These are phyloP conservation scores for Drosophila sordidapex DNA, from an alignment of 2,888 invertebrate genomes.

Conservation along the genomic window DNA sequence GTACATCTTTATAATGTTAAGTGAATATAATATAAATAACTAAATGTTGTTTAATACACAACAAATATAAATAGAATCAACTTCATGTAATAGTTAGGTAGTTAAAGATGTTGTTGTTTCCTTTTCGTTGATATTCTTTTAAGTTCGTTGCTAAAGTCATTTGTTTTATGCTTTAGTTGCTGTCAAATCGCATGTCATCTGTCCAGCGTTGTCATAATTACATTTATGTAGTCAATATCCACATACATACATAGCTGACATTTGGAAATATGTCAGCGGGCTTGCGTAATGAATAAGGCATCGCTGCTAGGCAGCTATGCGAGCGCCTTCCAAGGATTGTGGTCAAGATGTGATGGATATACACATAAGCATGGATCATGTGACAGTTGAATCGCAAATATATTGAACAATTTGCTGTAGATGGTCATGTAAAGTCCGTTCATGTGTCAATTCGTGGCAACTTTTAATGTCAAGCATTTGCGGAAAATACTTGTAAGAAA, in stretches of 20 bases:
- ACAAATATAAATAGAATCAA: not conserved
- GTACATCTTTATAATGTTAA: not conserved
- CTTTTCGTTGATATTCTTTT: not conserved
- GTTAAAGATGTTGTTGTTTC: not conserved
- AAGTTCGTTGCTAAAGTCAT: conserved; percentile 52
- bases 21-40: not conserved
- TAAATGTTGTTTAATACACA: not conserved
- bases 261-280: conserved; percentile 68
- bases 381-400: conserved; percentile 72
- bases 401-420: conserved; percentile 72
- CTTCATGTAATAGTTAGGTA: not conserved
- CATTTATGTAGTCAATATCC: conserved; percentile 68
- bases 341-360: conserved; percentile 65
- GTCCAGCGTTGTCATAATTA: conserved; percentile 72
- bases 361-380: conserved; percentile 61
- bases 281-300: conserved; percentile 72
- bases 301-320: conserved; percentile 3
- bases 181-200: conserved; percentile 49
- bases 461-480: conserved; percentile 41
- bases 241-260: conserved; percentile 51
- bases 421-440: conserved; percentile 67
- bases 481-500: conserved; percentile 7
- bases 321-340: conserved; percentile 58
- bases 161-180: conserved; percentile 40
- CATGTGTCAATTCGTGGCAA: conserved; percentile 67